Evolutionary conservation across 2,797 vertebrate species (phyloP).

Genomic region (Atherinosoma microstoma): DNA sequence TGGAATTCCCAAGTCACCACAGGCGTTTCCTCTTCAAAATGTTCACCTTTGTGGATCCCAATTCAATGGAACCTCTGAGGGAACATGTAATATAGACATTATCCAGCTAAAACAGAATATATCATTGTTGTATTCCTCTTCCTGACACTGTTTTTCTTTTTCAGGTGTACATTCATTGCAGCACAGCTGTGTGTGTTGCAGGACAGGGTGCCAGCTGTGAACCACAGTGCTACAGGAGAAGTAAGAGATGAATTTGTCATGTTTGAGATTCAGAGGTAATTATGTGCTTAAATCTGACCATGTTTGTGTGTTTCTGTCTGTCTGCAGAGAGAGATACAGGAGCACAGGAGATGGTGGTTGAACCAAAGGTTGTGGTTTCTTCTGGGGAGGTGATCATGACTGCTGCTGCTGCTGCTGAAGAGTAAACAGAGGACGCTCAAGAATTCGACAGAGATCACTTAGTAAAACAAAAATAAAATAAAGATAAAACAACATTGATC

Average conservation of each 20-base stretch:
- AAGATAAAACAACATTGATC: neutral
- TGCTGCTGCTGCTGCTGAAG: neutral
- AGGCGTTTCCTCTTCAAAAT: conserved; percentile 71
- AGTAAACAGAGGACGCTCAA: conserved; percentile 15
- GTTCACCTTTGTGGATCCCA: conserved; percentile 74
- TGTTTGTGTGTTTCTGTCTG: conserved; percentile 33
- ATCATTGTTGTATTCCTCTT: too few species aligned
- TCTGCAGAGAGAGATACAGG: conserved; percentile 59
- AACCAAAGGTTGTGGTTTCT: conserved; percentile 51
- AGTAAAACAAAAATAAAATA: neutral
- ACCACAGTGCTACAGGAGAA: conserved; percentile 51
- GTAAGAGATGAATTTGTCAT: conserved; percentile 53
- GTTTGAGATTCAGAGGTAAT: conserved; percentile 3
- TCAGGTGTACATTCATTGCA: conserved; percentile 74
- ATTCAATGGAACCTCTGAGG: conserved; percentile 10
- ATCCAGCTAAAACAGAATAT: neutral
- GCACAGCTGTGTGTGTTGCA: conserved; percentile 67
- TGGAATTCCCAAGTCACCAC: conserved; percentile 69
- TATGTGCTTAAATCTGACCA: conserved; percentile 17
- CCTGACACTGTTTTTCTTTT: neutral
- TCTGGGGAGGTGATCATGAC: conserved; percentile 48
- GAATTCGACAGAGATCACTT: neutral
- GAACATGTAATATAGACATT: conserved; percentile 31
- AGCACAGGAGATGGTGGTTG: neutral
- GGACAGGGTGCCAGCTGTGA: conserved; percentile 34